Percentiles rank a stretch among this genome's conserved stretches.
phyloP scores from a whole-genome alignment of 2,797 vertebrate species.

The Sarcoramphus papa region DNA sequence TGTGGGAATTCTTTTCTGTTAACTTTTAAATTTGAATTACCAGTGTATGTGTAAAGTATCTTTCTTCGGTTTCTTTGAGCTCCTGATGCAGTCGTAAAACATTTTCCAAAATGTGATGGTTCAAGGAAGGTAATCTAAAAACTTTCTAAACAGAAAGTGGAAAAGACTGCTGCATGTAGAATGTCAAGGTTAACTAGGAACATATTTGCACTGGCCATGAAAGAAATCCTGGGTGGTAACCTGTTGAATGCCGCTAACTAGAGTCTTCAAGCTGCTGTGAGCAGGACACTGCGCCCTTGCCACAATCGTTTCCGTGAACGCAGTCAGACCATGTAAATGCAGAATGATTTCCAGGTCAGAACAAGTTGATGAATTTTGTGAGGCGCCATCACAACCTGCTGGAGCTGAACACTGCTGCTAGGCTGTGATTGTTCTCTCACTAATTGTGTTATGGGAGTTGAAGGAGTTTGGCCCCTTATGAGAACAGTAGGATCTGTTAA shows the following conservation, averaged over 20 bases:
- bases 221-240: not conserved
- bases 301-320: not conserved
- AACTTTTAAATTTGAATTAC: not conserved
- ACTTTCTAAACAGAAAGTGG: not conserved
- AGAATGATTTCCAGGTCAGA: not conserved
- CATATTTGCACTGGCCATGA: accelerated
- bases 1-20: not conserved
- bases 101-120: not conserved
- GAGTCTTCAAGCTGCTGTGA: not conserved
- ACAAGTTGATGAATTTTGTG: not conserved
- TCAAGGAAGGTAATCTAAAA: not conserved
- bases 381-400: not conserved
- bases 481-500: constrained; percentile 22
- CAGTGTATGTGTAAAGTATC: not conserved
- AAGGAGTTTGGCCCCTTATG: not conserved
- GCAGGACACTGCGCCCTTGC: not conserved
- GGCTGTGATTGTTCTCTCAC: not conserved
- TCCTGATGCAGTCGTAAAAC: not conserved
- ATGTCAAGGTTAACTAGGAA: not conserved
- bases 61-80: not conserved
- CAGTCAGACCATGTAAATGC: not conserved
- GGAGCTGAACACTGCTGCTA: not conserved
- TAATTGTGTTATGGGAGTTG: not conserved
- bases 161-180: not conserved
- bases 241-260: not conserved